phyloP scores from a whole-genome alignment of 2,113 vertebrate genomes.

The Lanius ludovicianus region DNA sequence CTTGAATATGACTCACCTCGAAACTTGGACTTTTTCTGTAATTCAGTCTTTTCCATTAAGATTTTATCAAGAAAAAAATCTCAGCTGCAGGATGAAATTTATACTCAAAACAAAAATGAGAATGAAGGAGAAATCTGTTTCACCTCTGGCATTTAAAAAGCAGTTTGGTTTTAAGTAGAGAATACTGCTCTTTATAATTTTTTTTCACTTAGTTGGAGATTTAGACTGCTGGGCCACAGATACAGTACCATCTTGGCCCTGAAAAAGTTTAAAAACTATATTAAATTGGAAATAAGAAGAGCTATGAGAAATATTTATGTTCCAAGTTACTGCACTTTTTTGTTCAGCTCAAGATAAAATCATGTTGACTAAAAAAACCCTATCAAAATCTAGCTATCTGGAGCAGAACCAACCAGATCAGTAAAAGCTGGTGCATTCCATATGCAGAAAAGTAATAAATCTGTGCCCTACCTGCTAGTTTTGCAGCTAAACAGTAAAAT shows the following conservation, averaged over 20 bases:
- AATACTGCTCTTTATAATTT: not conserved
- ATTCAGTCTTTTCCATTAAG: not conserved
- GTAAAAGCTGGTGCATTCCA: not conserved
- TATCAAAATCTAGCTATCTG: not conserved
- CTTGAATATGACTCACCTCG: constrained; percentile 1
- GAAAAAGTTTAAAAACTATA: not conserved
- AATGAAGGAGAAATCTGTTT: not conserved
- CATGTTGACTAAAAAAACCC: not conserved
- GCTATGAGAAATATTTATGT: not conserved
- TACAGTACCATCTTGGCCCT: not conserved
- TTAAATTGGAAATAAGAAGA: not conserved
- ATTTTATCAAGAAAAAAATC: not conserved
- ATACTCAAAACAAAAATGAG: not conserved
- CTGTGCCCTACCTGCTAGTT: not conserved
- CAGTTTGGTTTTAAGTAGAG: not conserved
- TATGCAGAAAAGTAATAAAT: not conserved
- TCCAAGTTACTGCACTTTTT: not conserved
- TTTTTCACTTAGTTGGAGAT: not conserved
- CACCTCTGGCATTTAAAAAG: not conserved
- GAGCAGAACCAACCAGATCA: not conserved
- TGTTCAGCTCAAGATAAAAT: not conserved
- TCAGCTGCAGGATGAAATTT: not conserved
- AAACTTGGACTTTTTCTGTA: not conserved
- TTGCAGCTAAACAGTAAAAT: not conserved
- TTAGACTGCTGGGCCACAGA: not conserved